Percentiles rank a stretch among this genome's conserved stretches.
These are phyloP conservation scores for Eumerus sabulonum DNA, from an alignment of 2,888 invertebrate genomes.

Conservation along the genomic window DNA sequence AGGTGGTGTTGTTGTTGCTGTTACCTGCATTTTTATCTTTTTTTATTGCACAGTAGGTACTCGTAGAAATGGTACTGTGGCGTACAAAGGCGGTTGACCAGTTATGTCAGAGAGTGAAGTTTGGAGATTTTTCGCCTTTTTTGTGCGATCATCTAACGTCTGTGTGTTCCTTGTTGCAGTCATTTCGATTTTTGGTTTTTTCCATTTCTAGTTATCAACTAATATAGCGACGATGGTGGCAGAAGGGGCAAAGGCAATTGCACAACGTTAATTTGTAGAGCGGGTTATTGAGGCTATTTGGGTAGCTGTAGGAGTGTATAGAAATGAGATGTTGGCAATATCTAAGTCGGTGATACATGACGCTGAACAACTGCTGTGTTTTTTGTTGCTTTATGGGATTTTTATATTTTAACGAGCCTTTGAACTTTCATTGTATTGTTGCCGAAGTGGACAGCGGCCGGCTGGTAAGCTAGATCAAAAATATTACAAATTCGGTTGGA, in stretches of 20 bases:
- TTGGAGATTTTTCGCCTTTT: slow-evolving; percentile 63
- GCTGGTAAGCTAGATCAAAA: slow-evolving; percentile 37
- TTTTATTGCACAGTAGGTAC: slow-evolving; percentile 28
- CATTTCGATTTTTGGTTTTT: slow-evolving; percentile 12
- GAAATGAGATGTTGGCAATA: slow-evolving; percentile 51
- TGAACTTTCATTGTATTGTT: slow-evolving; percentile 46
- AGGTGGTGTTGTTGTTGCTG: slow-evolving; percentile 21
- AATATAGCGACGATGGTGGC: slow-evolving; percentile 12
- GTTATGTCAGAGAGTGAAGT: slow-evolving; percentile 62
- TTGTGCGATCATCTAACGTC: slow-evolving; percentile 43
- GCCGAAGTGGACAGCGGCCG: slow-evolving; percentile 10
- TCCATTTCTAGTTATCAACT: slow-evolving; percentile 45
- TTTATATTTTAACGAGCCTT: slow-evolving; percentile 50
- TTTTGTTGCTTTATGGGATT: slow-evolving; percentile 3
- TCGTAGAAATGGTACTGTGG: slow-evolving; percentile 49
- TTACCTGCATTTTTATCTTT: slow-evolving; percentile 8
- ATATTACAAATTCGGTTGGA: slow-evolving; percentile 52
- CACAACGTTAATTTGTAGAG: slow-evolving; percentile 68
- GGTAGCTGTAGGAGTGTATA: slow-evolving; percentile 45
- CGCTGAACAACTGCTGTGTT: slow-evolving; percentile 51
- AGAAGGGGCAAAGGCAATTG: slow-evolving; percentile 31
- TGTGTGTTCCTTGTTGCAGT: slow-evolving; percentile 42
- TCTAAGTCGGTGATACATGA: slow-evolving; percentile 57
- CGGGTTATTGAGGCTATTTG: slow-evolving; percentile 48
- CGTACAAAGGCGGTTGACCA: slow-evolving; percentile 60